phyloP scores from a whole-genome alignment of 2,888 invertebrate species.

The Spisula subtruncata region DNA sequence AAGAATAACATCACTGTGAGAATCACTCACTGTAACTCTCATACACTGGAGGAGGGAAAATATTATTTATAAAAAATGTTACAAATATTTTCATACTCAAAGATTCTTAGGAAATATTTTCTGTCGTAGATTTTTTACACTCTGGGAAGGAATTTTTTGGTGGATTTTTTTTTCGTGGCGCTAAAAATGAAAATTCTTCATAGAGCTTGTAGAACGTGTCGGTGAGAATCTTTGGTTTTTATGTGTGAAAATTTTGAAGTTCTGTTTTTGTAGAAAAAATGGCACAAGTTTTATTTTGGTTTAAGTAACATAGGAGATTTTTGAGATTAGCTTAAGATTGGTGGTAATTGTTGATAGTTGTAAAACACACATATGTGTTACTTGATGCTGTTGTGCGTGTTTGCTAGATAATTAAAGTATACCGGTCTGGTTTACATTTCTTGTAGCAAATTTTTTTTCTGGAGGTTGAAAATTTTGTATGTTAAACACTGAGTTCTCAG shows the following conservation, averaged over 20 bases:
- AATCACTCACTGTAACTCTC: neutral
- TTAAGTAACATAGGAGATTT: too few species aligned
- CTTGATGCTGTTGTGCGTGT: too few species aligned
- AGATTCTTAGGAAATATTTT: neutral
- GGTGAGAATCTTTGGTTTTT: constrained; percentile 9
- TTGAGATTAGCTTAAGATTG: too few species aligned
- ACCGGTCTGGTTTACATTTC: too few species aligned
- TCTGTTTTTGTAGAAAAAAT: neutral
- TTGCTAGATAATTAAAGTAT: too few species aligned
- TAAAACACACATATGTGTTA: too few species aligned
- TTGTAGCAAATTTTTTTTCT: too few species aligned
- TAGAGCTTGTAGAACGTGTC: neutral
- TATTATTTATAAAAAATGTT: neutral
- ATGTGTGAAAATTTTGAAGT: neutral
- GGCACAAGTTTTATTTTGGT: too few species aligned
- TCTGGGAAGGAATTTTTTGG: neutral
- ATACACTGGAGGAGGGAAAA: neutral
- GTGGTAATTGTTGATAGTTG: too few species aligned
- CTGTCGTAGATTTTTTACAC: neutral
- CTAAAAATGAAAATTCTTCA: neutral
- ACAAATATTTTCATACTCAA: neutral
- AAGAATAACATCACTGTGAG: neutral
- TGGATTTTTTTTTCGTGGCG: neutral
- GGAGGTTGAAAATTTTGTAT: too few species aligned
- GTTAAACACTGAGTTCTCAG: too few species aligned